Base-by-base conservation (phyloP, 2,888 invertebrate genomes). In the Lordiphosa andalusiaca region DNA sequence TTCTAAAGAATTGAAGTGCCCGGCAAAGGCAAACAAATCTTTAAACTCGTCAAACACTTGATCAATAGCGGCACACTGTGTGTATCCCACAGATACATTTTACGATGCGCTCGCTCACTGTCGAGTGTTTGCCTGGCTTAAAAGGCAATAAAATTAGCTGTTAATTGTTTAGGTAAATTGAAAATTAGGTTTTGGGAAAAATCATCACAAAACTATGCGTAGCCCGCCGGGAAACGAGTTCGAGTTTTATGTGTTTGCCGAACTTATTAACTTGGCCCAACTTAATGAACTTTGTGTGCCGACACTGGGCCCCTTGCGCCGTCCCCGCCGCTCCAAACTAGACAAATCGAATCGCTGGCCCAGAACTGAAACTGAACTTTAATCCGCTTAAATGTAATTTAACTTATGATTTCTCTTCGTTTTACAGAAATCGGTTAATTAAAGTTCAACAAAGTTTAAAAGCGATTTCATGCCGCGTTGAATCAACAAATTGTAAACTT, bases 381-480 rank as follows among this genome's bases (percentile, higher is more conserved):
- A 80, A 80, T 80, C 83, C 62, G 80, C 75, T 80, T 80, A 82
- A 78, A 59, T 72, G 68, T 73, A 78, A 82, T 82, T 84, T 69
- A 69, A 78, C 59, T 51, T 40, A 46, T 56, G 62, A 62, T 61
- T 51, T 51, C 52, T 46, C 39, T 38, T 42, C 19, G 41, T 55
- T 36, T 53, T 40, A 25, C 38, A 21, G 13, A 74, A 75, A 80
- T 83, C 73, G 84, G 69, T 85, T 83, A 81, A 85, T 81, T 81
- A 85, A 81, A 85, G 85, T 83, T 83, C 58, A 78, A 83, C 80
- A 85, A 75, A 69, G 69, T 63, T 66, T 69, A 71, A 78, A 80
- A 73, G 62, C 81, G 80, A 85, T 85, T 85, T 81, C 84, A 85
- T 85, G 85, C 65, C 54, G 80, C 69, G 76, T 85, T 83, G 76